A percentile compares a stretch with the other conserved stretches of the same genome.
Evolutionary conservation across 2,113 vertebrate genomes (phyloP).

Genomic region (Hymenochirus boettgeri): DNA sequence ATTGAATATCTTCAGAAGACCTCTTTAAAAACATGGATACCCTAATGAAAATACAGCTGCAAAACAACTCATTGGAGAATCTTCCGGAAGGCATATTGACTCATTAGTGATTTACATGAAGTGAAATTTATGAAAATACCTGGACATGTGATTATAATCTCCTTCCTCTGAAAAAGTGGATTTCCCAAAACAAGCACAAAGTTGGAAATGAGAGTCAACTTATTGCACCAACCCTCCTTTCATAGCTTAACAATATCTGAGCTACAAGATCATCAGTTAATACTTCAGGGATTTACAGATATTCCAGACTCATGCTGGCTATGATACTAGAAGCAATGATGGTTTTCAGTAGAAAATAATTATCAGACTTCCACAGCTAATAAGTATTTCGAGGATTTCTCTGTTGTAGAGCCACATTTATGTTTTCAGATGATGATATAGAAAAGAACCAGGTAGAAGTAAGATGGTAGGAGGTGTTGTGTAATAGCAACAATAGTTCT

Average conservation of each 20-base stretch:
- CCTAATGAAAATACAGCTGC: constrained; percentile 71
- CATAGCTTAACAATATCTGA: constrained; percentile 52
- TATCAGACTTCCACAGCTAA: not conserved
- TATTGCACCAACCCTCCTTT: constrained; percentile 61
- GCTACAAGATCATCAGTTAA: constrained; percentile 46
- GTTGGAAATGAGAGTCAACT: constrained; percentile 60
- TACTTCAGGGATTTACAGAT: rapidly evolving
- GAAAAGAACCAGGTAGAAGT: constrained; percentile 44
- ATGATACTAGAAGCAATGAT: rapidly evolving
- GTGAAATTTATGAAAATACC: constrained; percentile 78
- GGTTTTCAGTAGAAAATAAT: too few species aligned
- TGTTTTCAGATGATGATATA: constrained; percentile 45
- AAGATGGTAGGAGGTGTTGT: constrained; percentile 58
- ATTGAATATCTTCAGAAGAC: constrained; percentile 60
- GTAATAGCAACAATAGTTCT: constrained; percentile 60
- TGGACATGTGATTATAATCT: constrained; percentile 83
- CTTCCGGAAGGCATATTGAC: constrained; percentile 68
- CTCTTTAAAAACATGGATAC: constrained; percentile 62
- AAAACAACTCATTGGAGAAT: constrained; percentile 73
- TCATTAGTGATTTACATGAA: constrained; percentile 60
- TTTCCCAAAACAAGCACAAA: constrained; percentile 60
- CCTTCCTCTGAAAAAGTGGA: constrained; percentile 73
- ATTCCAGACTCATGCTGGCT: rapidly evolving
- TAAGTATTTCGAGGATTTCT: not conserved
- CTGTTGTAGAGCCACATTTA: not conserved